Evolutionary conservation across 2,113 vertebrate genomes (phyloP).

Genomic region (Typhlomys cinereus): DNA sequence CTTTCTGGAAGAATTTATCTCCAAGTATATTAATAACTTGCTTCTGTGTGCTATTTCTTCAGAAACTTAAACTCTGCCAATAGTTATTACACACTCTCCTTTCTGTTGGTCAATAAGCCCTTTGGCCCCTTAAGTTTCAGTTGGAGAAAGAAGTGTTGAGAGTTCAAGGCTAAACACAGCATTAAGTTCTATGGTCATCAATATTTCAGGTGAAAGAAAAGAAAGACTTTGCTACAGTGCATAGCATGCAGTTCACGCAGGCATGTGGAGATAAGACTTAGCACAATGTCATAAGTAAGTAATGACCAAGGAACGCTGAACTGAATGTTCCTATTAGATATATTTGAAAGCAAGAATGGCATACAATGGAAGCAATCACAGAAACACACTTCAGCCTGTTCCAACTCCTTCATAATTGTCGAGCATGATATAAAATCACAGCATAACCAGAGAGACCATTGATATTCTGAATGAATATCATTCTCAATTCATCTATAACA

Average conservation of each 20-base stretch:
- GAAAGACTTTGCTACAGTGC: background rate
- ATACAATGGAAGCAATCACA: background rate
- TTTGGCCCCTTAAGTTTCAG: background rate
- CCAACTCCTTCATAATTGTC: background rate
- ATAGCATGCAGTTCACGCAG: background rate
- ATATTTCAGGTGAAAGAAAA: conserved; percentile 25
- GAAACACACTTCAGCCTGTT: background rate
- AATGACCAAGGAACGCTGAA: background rate
- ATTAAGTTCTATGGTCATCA: background rate
- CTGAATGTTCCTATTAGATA: background rate
- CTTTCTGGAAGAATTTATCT: background rate
- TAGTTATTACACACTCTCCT: background rate
- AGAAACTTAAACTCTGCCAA: background rate
- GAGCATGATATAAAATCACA: background rate
- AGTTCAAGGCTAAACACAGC: background rate
- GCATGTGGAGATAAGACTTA: background rate
- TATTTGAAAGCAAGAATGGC: background rate
- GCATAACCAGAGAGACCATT: background rate
- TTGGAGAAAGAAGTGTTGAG: background rate
- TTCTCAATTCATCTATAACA: background rate
- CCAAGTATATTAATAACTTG: background rate
- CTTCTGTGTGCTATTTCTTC: background rate
- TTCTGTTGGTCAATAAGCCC: background rate
- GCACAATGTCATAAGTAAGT: background rate
- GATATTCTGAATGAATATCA: conserved; percentile 43